Conservation (phyloP, 30 jellyfish, hydroid and myxozoan genomes). For the Cassiopea andromeda region DNA sequence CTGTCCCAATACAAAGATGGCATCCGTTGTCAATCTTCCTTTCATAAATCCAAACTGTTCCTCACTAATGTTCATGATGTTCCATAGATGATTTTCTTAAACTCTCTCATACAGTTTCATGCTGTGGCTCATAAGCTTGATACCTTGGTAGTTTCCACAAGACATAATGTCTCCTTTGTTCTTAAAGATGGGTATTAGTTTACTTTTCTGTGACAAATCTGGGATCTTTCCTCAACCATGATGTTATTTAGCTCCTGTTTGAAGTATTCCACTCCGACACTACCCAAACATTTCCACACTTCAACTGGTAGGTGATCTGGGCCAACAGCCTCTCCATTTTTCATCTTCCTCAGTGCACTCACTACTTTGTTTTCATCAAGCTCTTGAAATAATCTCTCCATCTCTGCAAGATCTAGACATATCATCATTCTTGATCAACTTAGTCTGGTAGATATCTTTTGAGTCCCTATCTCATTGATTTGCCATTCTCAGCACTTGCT, state of each 20-base stretch:
- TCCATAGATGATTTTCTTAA: neutral
- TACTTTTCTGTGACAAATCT: conserved; percentile 14
- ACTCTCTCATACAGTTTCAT: neutral
- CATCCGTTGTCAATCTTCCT: neutral
- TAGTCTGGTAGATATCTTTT: too few relatives aligned
- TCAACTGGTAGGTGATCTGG: conserved; percentile 42
- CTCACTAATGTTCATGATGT: neutral
- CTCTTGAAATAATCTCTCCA: conserved; percentile 15
- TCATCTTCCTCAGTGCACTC: conserved; percentile 29
- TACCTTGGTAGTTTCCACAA: neutral
- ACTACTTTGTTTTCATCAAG: conserved; percentile 19
- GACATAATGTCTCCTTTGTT: neutral
- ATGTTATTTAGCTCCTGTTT: neutral
- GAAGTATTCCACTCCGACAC: neutral
- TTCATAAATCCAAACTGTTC: neutral
- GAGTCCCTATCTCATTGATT: too few relatives aligned
- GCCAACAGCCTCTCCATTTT: conserved; percentile 31
- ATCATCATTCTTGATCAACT: too few relatives aligned
- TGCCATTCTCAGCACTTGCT: too few relatives aligned
- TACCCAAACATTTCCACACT: conserved; percentile 26
- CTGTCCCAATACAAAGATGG: neutral
- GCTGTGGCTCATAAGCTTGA: neutral
- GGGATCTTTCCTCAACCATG: conserved; percentile 28
- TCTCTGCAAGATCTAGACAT: neutral
- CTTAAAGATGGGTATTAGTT: conserved; percentile 28